Conservation (phyloP, 2,113 vertebrate species). For the Paratilapia polleni region DNA sequence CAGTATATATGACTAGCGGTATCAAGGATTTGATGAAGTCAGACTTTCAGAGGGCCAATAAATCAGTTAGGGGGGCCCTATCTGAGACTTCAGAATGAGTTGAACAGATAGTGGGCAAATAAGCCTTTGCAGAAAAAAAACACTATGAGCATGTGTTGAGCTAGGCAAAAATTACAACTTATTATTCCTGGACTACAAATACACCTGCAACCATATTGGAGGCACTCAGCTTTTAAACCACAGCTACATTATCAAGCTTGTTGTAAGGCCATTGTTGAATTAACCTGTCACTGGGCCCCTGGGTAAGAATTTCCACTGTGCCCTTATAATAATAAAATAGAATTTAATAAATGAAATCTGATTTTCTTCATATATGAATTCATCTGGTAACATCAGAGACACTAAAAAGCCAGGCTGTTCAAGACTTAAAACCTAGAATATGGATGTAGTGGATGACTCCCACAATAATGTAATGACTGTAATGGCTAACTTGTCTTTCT, state of each 20-base stretch:
- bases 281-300: background rate
- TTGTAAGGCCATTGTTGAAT: background rate
- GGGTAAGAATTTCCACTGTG: no score
- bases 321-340: background rate
- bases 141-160: background rate
- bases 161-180: background rate
- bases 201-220: background rate
- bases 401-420: background rate
- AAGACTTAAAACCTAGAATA: background rate
- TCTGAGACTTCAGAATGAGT: background rate
- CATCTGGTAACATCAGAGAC: background rate
- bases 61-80: slow-evolving; percentile 53
- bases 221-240: no score
- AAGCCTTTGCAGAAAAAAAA: background rate
- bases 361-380: background rate
- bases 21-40: slow-evolving; percentile 76
- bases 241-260: background rate
- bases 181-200: background rate
- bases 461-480: background rate
- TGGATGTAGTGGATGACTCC: background rate
- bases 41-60: slow-evolving; percentile 61
- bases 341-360: background rate
- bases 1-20: slow-evolving; percentile 63
- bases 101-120: background rate
- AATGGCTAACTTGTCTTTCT: background rate